Evolutionary conservation across 23 tunicate genomes (phyloP), one percentile per base, ranked within the genome.

Genomic region (Halocynthia roretzi): DNA sequence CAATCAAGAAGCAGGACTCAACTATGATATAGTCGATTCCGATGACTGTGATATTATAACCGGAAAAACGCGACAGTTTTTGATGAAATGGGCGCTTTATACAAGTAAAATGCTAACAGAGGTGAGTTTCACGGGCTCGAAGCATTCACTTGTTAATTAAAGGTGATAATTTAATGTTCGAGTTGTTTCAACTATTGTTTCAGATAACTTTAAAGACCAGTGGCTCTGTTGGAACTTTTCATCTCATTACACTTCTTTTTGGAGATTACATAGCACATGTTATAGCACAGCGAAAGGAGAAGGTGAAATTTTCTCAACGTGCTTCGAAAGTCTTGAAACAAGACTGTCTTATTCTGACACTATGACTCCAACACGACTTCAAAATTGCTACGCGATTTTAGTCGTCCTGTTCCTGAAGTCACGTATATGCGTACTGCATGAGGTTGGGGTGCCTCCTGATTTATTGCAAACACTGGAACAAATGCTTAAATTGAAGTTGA

Each of bases 71-170:
- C 76, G 87, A 44, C 77, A 54, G 10, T 92, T 92, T 75, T 62
- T 92, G 64, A 82, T 92, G 93, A 92, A 86, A 71, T 92, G 98
- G 98, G 72, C 98, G 49, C 56, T 83, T 14, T 92, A 82, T 63
- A 77, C 84, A 50, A 92, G 98, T 82, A 92, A 92, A 72, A 92
- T 92, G 77, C 82, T 86, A 11, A 86, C 87, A 12, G 98, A 92
- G 82, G 98, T 86, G 64, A 67, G 15, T 62, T 20, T 40, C 11
- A 10, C 15, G 56, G 49, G 12, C 48, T 31, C 5, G 14, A n/a
- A 60, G 10, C 11, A 76, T n/a, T 76, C 2, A 14, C 68, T 56
- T 51, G 74, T 65, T 51, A 72, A 31, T 49, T n/a, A 31, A 31
- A 31, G 44, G 72, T 68, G 2, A 22, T 19, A 68, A 19, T 18